Evolutionary conservation across 2,113 vertebrate species (phyloP), one percentile per base, ranked within the genome.

Genomic region (Caretta caretta): DNA sequence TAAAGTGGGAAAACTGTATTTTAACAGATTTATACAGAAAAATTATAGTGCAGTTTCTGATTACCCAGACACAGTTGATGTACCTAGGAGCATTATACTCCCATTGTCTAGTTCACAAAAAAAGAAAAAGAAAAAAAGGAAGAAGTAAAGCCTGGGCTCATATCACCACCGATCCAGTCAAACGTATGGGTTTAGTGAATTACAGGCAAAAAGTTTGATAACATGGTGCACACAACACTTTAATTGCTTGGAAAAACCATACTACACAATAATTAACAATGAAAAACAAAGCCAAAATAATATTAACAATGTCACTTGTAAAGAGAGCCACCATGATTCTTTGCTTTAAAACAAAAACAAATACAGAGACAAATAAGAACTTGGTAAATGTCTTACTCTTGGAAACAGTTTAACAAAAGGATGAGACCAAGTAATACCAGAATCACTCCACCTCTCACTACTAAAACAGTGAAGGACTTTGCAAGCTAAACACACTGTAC

Each of bases 21-120:
- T 94, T 83, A 97, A 93, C 81, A 94, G 96, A 76, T 95, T 84
- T 94, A 90, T 93, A 96, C 62, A 94, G 88, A 95, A 89, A 94
- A 93, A 96, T 49, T 48, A 88, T 79, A 97, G 82, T 90, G 89
- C 42, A 95, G 79, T 94, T 96, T 92, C 20, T 38, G 79, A 91
- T 84, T 76, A 87, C 10, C n/a, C 87, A 94, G 86, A 92, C 48
- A 93, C 2, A 13, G 79, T 14, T 96, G 89, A 92, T 80, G 8
- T 85, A 96, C 78, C 10, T 88, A 86, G 49, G 5, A 35, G 83
- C 1, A 6, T 4, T 22, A 88, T 80, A 81, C 2, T 90, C 90
- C 57, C 65, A 90, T 83, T 93, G 57, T 92, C n/a, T 38, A 69
- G 8, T 69, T n/a, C 22, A 57, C 4, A 57, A 57, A 57, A 57